phyloP scores from a whole-genome alignment of 2,888 invertebrate genomes.

The Clistopyga incitator region DNA sequence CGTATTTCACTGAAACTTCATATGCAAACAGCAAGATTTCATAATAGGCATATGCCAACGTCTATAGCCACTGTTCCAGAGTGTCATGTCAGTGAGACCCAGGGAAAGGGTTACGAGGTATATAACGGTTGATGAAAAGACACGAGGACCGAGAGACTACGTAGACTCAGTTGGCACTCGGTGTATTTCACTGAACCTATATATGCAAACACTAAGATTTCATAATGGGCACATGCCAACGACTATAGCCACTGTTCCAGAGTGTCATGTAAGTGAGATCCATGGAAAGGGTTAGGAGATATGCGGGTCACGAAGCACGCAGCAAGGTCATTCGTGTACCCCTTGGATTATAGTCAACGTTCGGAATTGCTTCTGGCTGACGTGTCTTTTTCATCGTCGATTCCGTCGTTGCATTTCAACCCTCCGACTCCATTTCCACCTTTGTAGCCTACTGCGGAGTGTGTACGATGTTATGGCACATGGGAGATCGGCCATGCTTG shows the following conservation, averaged over 20 bases:
- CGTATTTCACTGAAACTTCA: neutral
- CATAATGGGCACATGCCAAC: neutral
- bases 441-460: neutral
- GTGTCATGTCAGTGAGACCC: neutral
- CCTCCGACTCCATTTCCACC: neutral
- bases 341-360: constrained; percentile 68
- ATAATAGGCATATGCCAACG: neutral
- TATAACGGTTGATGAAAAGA: constrained; percentile 37
- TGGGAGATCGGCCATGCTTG: neutral
- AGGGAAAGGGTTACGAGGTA: neutral
- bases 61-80: neutral
- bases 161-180: neutral
- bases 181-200: neutral
- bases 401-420: constrained; percentile 3
- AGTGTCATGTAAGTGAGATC: neutral
- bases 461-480: neutral
- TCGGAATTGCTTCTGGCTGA: constrained; percentile 71
- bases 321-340: constrained; percentile 64
- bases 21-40: neutral
- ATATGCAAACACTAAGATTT: neutral
- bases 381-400: constrained; percentile 70
- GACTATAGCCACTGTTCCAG: neutral
- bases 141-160: constrained; percentile 14
- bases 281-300: neutral
- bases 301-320: neutral